Base-by-base conservation (phyloP, 1,140 invertebrate species). In the Dendrolimus punctatus region DNA sequence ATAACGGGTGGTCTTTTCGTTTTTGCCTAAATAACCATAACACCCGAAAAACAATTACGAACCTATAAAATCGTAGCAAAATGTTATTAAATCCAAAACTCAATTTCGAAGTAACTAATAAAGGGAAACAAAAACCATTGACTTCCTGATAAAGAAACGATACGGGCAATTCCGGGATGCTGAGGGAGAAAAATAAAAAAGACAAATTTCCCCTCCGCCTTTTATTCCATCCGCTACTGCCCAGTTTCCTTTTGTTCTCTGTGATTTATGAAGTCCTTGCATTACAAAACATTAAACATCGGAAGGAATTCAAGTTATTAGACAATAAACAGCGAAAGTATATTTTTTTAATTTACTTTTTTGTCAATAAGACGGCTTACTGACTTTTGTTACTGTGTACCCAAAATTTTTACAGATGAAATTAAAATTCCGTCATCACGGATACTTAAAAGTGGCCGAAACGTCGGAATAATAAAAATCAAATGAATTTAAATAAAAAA, bases 231-330 rank as follows among this genome's bases (percentile, higher is more conserved):
- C 57, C 66, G 62, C 60, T 52, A 60, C 57, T 55, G 48, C 58
- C 59, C 58, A 59, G 50, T 51, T 62, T 66, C 58, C 70, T 71
- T 73, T 77, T 77, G 74, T 75, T 73, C 74, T 66, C 62, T 67
- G 65, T 77, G 74, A 77, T 77, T 77, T 77, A 75, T 77, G 68
- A 68, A 71, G 71, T 75, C 73, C 65, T 64, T 53, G 61, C 55
- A 66, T 73, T 71, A 75, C 72, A 71, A 77, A 73, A 75, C 74
- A 77, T 77, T 77, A 70, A 73, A 75, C 70, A 77, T 69, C 52
- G 62, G 59, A 62, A 54, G 50, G 62, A 70, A 75, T 70, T 66
- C 65, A 66, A 72, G 66, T 70, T 70, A 73, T 71, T 64, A 71
- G 61, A 71, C 66, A 71, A 70, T 67, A 63, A 70, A 60, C 43